These are phyloP conservation scores for Chironomus striatipennis DNA, from an alignment of 1,140 invertebrate genomes.

Conservation along the genomic window DNA sequence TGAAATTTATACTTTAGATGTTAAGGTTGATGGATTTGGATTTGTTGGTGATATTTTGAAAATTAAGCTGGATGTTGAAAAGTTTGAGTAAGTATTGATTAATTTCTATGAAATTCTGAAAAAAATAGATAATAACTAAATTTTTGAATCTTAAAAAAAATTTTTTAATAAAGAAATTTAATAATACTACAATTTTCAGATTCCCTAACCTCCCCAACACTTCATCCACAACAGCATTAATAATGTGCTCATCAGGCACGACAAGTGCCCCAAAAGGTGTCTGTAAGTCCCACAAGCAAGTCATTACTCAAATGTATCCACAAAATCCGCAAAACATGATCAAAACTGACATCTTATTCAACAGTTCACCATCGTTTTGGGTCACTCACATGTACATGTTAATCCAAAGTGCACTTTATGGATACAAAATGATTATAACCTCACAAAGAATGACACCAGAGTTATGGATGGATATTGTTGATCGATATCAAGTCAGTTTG, in stretches of 20 bases:
- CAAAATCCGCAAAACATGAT: neutral
- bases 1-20: conserved; percentile 34
- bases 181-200: neutral
- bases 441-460: conserved; percentile 34
- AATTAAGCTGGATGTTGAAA: neutral
- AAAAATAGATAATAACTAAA: too few species aligned
- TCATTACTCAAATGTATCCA: conserved; percentile 40
- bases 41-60: neutral
- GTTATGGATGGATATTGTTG: conserved; percentile 34
- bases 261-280: conserved; percentile 71
- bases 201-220: conserved; percentile 26
- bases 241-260: conserved; percentile 55
- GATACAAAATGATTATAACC: conserved; percentile 35
- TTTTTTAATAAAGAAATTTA: too few species aligned
- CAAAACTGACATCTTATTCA: neutral
- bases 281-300: conserved; percentile 52
- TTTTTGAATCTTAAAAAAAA: too few species aligned
- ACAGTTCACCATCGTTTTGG: conserved; percentile 37
- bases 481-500: conserved; percentile 35
- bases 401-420: conserved; percentile 35
- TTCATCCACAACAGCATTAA: conserved; percentile 32
- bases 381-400: conserved; percentile 36
- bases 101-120: too few species aligned
- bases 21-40: conserved; percentile 27
- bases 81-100: too few species aligned